Percentiles rank a stretch among this genome's conserved stretches.
phyloP scores from a whole-genome alignment of 2,113 vertebrate species.

The Merops nubicus region DNA sequence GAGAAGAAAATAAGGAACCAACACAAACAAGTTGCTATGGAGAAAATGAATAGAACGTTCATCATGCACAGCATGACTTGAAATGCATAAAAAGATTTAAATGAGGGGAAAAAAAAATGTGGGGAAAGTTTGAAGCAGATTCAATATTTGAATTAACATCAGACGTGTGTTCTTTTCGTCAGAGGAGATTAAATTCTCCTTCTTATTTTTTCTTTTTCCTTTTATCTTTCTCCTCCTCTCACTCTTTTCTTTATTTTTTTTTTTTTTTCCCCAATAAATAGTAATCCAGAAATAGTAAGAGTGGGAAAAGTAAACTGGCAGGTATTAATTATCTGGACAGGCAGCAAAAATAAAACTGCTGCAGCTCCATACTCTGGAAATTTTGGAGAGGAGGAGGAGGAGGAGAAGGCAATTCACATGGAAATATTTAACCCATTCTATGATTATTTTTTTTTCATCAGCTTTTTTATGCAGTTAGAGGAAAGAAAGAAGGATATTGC shows the following conservation, averaged over 20 bases:
- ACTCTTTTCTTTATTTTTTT: background rate
- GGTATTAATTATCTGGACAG: slow-evolving; percentile 57
- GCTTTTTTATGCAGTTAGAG: background rate
- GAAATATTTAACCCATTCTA: background rate
- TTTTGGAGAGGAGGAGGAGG: background rate
- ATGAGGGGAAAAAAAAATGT: background rate
- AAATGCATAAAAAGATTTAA: background rate
- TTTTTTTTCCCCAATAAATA: background rate
- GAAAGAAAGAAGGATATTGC: background rate
- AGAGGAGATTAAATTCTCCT: background rate
- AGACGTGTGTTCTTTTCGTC: background rate
- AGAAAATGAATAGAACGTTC: background rate
- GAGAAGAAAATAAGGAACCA: background rate
- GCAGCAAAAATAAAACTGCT: background rate
- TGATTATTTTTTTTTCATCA: background rate
- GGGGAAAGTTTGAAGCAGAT: background rate
- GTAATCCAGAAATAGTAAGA: slow-evolving; percentile 11
- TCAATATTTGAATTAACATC: background rate
- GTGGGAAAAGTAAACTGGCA: slow-evolving; percentile 52
- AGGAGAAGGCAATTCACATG: background rate
- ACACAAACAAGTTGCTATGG: background rate
- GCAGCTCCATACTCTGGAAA: background rate
- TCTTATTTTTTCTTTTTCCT: background rate
- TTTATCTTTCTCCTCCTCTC: background rate
- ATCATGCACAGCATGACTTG: background rate